Evolutionary conservation across 2,888 invertebrate genomes (phyloP), one percentile per base, ranked within the genome.

Genomic region (Epinotia ramella): DNA sequence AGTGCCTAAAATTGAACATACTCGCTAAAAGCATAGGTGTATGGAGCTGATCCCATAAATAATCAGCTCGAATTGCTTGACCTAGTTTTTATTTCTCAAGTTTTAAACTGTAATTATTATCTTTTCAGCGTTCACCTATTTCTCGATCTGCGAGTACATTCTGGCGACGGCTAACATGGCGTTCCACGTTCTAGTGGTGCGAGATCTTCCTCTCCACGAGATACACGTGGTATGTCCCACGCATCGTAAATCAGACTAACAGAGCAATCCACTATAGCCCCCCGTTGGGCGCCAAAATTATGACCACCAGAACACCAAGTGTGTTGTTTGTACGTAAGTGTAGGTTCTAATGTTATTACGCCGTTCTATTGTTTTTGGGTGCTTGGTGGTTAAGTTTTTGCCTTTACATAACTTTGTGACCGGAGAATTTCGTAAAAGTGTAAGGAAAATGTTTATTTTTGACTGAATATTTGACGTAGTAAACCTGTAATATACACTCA

Each of bases 121-220:
- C 24, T 59, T 95, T 95, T 80, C 95, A 98, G 99, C 98, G 65
- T 99, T 99, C 93, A 98, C 98, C 88, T 97, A 97, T 97, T 99
- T 99, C 94, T 98, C 99, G 1, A 95, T 98, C 76, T 98, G 98
- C 90, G 99, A 99, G 91, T 99, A 99, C 90, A 95, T 98, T 86
- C 97, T 99, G 85, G 98, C 98, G 73, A 96, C 97, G 73, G 97
- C 97, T 80, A 99, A 98, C 91, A 98, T 99, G 98, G 97, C 97
- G 76, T 99, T 98, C 93, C 98, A 99, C 87, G 96, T 97, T 80
- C 97, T 98, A 57, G 97, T 98, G 73, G 96, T 98, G 77, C 95
- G 96, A 86, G 98, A 99, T 91, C 97, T 99, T 89, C 97, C 98
- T 16, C 95, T 96, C 65, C 97, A 98, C 88, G 96, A 97, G 83